phyloP scores from a whole-genome alignment of 2,888 invertebrate genomes.

The Agrotis exclamationis region DNA sequence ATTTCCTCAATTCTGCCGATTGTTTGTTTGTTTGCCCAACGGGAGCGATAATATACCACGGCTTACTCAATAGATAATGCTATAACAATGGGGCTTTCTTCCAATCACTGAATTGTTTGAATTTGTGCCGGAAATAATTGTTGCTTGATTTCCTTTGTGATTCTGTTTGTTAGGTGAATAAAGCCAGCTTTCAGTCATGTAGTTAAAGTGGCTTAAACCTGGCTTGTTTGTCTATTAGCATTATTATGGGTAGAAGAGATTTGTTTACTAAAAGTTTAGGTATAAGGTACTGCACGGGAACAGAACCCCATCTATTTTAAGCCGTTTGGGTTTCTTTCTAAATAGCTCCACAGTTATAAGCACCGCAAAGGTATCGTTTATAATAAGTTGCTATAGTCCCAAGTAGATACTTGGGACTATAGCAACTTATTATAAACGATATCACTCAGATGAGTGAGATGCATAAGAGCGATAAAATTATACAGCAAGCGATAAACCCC shows the following conservation, averaged over 20 bases:
- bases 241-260: background rate
- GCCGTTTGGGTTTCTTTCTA: too few species aligned
- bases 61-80: conserved; percentile 29
- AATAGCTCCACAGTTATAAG: too few species aligned
- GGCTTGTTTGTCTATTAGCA: background rate
- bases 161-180: background rate
- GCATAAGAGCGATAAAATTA: background rate
- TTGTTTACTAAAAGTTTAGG: background rate
- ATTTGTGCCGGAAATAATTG: conserved; percentile 45
- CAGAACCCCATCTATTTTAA: too few species aligned
- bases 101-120: conserved; percentile 42
- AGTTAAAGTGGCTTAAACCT: too few species aligned
- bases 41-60: conserved; percentile 24
- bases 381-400: too few species aligned
- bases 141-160: conserved; percentile 34
- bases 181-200: background rate
- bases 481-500: background rate
- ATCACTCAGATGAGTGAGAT: too few species aligned
- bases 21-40: conserved; percentile 61
- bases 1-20: conserved; percentile 52
- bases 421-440: too few species aligned
- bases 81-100: conserved; percentile 61
- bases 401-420: too few species aligned
- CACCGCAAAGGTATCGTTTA: too few species aligned
- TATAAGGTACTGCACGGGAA: too few species aligned